phyloP scores from a whole-genome alignment of 1,140 invertebrate species.

The Cotesia vestalis region DNA sequence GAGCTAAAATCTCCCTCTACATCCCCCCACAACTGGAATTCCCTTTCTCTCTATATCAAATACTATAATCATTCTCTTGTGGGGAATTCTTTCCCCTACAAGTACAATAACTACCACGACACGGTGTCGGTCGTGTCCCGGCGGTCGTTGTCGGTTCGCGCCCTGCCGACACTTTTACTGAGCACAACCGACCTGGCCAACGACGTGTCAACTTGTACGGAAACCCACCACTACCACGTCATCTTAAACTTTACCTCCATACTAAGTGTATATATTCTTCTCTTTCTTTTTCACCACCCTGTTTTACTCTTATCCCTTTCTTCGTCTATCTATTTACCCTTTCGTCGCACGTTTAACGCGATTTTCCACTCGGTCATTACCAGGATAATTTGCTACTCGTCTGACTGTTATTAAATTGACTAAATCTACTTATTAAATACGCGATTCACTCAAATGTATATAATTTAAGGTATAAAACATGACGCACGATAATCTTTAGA shows the following conservation, averaged over 20 bases:
- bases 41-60: background rate
- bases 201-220: slow-evolving; percentile 47
- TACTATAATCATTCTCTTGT: slow-evolving; percentile 16
- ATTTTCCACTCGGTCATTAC: too few species aligned
- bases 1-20: slow-evolving; percentile 6
- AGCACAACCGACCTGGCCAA: slow-evolving; percentile 54
- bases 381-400: too few species aligned
- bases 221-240: slow-evolving; percentile 27
- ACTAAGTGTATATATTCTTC: slow-evolving; percentile 8
- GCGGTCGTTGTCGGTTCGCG: slow-evolving; percentile 57
- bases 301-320: background rate
- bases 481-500: too few species aligned
- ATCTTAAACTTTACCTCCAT: slow-evolving; percentile 11
- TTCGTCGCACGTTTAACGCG: too few species aligned
- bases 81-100: slow-evolving; percentile 41
- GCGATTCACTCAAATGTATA: too few species aligned
- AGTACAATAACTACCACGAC: slow-evolving; percentile 36
- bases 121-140: slow-evolving; percentile 52
- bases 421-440: too few species aligned
- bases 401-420: too few species aligned
- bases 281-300: slow-evolving; percentile 1
- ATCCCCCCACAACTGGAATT: background rate
- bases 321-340: too few species aligned
- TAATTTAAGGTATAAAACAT: too few species aligned
- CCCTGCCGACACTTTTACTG: slow-evolving; percentile 55